phyloP scores from a whole-genome alignment of 2,113 vertebrate genomes.

The Fregetta grallaria region DNA sequence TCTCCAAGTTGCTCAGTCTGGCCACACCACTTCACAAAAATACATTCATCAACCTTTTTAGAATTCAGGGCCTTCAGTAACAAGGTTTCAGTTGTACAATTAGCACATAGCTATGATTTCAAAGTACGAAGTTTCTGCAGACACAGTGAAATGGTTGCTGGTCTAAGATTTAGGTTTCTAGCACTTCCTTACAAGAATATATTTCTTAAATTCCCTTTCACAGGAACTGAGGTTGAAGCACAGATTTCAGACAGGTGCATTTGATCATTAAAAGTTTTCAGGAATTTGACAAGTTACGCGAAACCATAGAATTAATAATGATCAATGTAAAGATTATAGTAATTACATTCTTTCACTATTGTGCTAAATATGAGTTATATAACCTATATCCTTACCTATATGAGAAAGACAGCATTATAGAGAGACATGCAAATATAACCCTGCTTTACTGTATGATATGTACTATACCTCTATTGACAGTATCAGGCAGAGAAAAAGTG shows the following conservation, averaged over 20 bases:
- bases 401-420: neutral
- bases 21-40: neutral
- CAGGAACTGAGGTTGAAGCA: neutral
- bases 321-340: neutral
- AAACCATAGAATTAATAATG: neutral
- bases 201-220: neutral
- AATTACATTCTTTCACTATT: neutral
- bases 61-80: neutral
- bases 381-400: neutral
- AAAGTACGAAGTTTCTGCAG: neutral
- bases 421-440: neutral
- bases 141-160: neutral
- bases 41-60: neutral
- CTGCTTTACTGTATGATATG: neutral
- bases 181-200: neutral
- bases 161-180: neutral
- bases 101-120: neutral
- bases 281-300: neutral
- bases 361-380: neutral
- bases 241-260: neutral
- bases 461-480: neutral
- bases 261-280: neutral
- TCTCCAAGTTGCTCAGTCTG: neutral
- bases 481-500: neutral
- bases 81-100: neutral